Evolutionary conservation across 2,113 vertebrate genomes (phyloP).

Genomic region (Cavia porcellus): DNA sequence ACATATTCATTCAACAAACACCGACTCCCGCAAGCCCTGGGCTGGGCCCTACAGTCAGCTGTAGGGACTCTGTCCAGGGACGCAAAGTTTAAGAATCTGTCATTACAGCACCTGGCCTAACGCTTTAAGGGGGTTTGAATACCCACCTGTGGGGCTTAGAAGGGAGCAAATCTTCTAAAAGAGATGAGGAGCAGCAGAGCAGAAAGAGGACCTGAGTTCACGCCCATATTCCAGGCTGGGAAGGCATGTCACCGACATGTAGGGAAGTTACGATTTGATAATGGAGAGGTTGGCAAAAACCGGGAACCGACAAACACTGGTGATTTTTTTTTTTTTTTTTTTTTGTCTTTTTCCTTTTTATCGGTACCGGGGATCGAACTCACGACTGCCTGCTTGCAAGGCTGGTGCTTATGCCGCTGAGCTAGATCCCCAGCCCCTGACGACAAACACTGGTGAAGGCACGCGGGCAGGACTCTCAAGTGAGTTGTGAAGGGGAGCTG

Average conservation of each 20-base stretch:
- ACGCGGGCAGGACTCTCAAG: neutral
- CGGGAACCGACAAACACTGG: neutral
- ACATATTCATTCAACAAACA: neutral
- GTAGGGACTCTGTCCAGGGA: neutral
- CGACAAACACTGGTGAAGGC: neutral
- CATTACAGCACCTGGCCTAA: fast-evolving
- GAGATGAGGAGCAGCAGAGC: neutral
- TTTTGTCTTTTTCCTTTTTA: too few species aligned
- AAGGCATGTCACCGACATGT: fast-evolving
- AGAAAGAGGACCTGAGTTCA: neutral
- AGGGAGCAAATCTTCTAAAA: neutral
- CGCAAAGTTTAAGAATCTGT: neutral
- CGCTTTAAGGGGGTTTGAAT: too few species aligned
- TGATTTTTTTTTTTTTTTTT: too few species aligned
- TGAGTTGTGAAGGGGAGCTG: neutral
- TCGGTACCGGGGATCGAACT: too few species aligned
- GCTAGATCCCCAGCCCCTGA: too few species aligned
- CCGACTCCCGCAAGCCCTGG: neutral
- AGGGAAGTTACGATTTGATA: neutral
- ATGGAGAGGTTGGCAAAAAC: neutral
- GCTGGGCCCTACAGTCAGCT: neutral
- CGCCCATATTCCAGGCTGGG: neutral
- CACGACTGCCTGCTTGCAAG: too few species aligned
- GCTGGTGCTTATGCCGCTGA: too few species aligned
- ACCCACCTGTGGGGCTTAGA: neutral